Evolutionary conservation across 2,888 invertebrate genomes (phyloP), one percentile per base, ranked within the genome.

Genomic region (Cephus spinipes): DNA sequence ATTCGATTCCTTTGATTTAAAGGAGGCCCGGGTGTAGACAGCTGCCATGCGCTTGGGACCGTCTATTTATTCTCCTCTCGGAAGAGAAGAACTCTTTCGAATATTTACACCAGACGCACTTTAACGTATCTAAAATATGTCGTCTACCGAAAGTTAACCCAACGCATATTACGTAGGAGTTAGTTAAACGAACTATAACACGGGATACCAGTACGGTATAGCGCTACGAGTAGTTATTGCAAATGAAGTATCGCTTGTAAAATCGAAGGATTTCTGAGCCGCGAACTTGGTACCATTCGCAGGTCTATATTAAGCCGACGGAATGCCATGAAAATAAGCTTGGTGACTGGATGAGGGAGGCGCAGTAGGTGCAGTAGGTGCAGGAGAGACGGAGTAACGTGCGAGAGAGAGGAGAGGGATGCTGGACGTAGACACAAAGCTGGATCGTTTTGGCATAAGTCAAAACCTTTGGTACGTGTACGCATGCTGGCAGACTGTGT

Each of bases 361-460:
- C 81, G 80, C 74, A 80, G 76, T 73, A 79, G 79, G 79, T 79
- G 77, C 79, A 82, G 79, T 68, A 77, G 32, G 80, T 71, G 73
- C 75, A 68, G 55, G 36, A 34, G 55, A 77, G 77, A 74, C 55
- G 23, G 55, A 55, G 55, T 23, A 23, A 9, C 55, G 23, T 23
- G 23, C 2, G 55, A 23, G 12, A 73, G 75, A 35, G 35, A 35
- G 81, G 76, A 80, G 80, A 33, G 32, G 32, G 71, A 33, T 32
- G 77, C 80, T 79, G 79, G 77, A 76, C 79, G 80, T 85, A 87
- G 88, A 88, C 89, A 90, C 90, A 89, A 90, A 90, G 90, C 87
- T 87, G 81, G 87, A 90, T 90, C 90, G 88, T 88, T 90, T 90
- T 89, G 88, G 90, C 90, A 90, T 90, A 89, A 89, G 89, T 91